Percentiles rank a stretch among this genome's conserved stretches.
These are phyloP conservation scores for Eupleurogrammus muticus DNA, from an alignment of 2,797 vertebrate species.

Conservation along the genomic window DNA sequence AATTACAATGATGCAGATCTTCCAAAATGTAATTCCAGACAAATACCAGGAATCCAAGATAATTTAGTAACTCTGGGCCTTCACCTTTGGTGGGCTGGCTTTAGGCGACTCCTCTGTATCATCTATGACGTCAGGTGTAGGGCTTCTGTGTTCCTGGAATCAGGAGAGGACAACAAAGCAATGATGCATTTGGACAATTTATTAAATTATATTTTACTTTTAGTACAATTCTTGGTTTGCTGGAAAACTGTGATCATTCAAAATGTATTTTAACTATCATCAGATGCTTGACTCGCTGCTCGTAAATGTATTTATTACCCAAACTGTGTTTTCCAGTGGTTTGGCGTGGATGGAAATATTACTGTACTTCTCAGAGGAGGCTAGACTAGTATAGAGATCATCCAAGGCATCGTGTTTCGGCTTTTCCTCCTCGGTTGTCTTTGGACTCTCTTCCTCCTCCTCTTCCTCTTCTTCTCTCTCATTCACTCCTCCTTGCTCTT, in stretches of 20 bases:
- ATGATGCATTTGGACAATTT: background rate
- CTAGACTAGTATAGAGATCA: conserved; percentile 76
- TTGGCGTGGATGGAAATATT: conserved; percentile 56
- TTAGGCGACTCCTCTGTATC: conserved; percentile 67
- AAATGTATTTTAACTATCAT: background rate
- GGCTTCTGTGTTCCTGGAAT: conserved; percentile 59
- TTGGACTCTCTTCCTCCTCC: conserved; percentile 82
- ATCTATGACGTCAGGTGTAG: conserved; percentile 45
- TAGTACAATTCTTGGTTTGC: background rate
- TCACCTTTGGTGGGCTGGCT: conserved; percentile 75
- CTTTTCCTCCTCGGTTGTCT: conserved; percentile 84
- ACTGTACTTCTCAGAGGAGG: conserved; percentile 66
- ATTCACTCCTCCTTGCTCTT: conserved; percentile 49
- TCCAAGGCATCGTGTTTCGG: conserved; percentile 71
- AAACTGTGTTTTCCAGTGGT: conserved; percentile 57
- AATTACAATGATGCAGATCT: too few relatives aligned
- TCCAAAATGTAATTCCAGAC: too few relatives aligned
- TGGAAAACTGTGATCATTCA: background rate
- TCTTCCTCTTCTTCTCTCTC: conserved; percentile 64
- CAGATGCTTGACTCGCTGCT: background rate
- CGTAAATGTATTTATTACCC: conserved; percentile 43
- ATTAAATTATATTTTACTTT: background rate
- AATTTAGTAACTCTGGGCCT: background rate
- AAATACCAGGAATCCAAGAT: background rate
- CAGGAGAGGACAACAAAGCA: conserved; percentile 6